phyloP scores from a whole-genome alignment of 2,113 vertebrate genomes.

The Fregetta grallaria region DNA sequence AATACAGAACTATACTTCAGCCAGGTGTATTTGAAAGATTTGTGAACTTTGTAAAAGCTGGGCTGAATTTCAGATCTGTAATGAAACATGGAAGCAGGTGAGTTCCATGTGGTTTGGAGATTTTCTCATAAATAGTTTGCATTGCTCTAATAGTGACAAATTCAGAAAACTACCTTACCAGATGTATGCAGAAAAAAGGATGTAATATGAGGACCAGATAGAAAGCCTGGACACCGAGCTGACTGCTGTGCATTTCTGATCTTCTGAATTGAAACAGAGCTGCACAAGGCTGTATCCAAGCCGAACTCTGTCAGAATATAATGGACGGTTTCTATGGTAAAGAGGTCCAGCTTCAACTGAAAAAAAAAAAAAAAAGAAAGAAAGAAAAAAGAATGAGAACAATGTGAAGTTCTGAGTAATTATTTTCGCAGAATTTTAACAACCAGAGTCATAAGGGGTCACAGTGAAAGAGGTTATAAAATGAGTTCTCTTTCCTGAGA shows the following conservation, averaged over 20 bases:
- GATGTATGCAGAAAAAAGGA: background rate
- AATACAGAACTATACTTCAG: background rate
- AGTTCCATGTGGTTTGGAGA: slow-evolving; percentile 37
- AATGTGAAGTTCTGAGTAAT: background rate
- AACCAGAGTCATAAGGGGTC: background rate
- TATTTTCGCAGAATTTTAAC: background rate
- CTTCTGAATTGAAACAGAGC: background rate
- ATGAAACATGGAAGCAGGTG: slow-evolving; percentile 45
- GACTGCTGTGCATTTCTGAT: background rate
- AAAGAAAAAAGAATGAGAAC: accelerated
- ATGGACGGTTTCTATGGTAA: background rate
- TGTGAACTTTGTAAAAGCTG: slow-evolving; percentile 2
- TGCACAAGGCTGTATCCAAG: background rate
- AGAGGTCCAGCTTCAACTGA: background rate
- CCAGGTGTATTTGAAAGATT: slow-evolving; percentile 7
- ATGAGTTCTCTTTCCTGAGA: background rate
- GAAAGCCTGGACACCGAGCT: background rate
- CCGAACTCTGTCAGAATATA: background rate
- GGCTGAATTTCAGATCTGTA: slow-evolving; percentile 14
- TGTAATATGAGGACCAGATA: slow-evolving; percentile 40
- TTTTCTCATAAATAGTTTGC: slow-evolving; percentile 50
- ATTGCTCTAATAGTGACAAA: slow-evolving; percentile 36
- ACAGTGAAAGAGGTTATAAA: background rate
- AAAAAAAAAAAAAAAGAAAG: background rate
- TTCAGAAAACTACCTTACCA: slow-evolving; percentile 52